phyloP scores from a whole-genome alignment of 2,797 vertebrate species.

The Microcaecilia unicolor region DNA sequence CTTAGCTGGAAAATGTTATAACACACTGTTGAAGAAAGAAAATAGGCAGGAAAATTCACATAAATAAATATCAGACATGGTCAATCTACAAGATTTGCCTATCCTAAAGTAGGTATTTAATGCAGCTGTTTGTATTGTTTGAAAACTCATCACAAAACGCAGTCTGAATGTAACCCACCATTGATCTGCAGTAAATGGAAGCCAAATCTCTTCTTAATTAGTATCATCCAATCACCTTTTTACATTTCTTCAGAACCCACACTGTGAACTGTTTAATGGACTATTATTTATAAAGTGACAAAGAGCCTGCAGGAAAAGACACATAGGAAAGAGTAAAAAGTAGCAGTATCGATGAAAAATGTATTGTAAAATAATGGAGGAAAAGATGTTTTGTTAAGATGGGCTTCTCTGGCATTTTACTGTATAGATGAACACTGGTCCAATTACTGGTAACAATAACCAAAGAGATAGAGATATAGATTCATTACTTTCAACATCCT shows the following conservation, averaged over 20 bases:
- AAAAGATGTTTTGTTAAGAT: slow-evolving; percentile 63
- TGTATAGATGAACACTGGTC: slow-evolving; percentile 57
- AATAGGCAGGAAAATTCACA: slow-evolving; percentile 1
- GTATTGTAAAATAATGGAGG: slow-evolving; percentile 58
- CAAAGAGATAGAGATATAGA: slow-evolving; percentile 58
- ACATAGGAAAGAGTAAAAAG: slow-evolving; percentile 48
- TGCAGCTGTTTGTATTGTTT: slow-evolving; percentile 59
- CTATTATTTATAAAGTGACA: slow-evolving; percentile 61
- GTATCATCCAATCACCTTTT: slow-evolving; percentile 70
- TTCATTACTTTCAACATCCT: slow-evolving; percentile 75
- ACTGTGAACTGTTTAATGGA: slow-evolving; percentile 67
- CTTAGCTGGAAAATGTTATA: too few species aligned
- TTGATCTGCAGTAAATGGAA: slow-evolving; percentile 67
- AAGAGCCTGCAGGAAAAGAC: slow-evolving; percentile 23
- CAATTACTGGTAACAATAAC: slow-evolving; percentile 76
- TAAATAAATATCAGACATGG: too few species aligned
- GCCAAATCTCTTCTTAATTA: slow-evolving; percentile 81
- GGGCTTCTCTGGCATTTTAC: slow-evolving; percentile 59
- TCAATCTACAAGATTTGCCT: too few species aligned
- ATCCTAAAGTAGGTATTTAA: slow-evolving; percentile 36
- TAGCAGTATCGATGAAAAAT: slow-evolving; percentile 59
- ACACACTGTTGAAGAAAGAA: slow-evolving; percentile 1
- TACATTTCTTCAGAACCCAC: slow-evolving; percentile 60
- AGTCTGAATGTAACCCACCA: slow-evolving; percentile 62
- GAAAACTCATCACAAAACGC: slow-evolving; percentile 54